A percentile compares a stretch with the other conserved stretches of the same genome.
Conservation (phyloP, 2,797 vertebrate genomes). For the Helarctos malayanus region DNA sequence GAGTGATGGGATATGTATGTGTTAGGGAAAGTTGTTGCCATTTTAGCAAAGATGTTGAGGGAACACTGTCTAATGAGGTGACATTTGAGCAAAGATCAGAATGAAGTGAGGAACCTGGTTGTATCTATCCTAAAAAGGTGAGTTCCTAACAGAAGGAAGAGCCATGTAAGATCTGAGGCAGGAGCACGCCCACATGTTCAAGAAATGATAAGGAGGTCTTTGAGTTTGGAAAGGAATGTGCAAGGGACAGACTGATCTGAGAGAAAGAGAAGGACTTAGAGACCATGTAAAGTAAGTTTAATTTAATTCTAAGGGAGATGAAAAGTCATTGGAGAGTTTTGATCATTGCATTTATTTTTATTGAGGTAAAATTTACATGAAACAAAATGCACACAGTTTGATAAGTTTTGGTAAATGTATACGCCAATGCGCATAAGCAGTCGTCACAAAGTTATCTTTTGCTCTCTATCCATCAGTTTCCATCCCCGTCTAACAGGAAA, state of each 20-base stretch:
- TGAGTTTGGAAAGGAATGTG: not conserved
- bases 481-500: not conserved
- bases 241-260: not conserved
- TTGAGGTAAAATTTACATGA: not conserved
- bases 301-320: not conserved
- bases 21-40: not conserved
- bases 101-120: not conserved
- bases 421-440: not conserved
- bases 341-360: not conserved
- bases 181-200: not conserved
- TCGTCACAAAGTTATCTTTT: not conserved
- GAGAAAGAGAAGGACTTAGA: not conserved
- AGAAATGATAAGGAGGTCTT: not conserved
- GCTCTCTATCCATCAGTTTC: not conserved
- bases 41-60: not conserved
- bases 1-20: not conserved
- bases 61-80: not conserved
- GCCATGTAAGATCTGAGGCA: not conserved
- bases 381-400: not conserved
- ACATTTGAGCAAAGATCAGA: not conserved
- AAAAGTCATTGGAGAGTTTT: not conserved
- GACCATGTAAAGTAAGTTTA: not conserved
- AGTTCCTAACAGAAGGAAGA: not conserved
- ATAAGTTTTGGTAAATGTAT: not conserved
- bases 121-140: not conserved